Base-by-base conservation (phyloP, 2,888 invertebrate species). In the Siphlonurus alternatus region DNA sequence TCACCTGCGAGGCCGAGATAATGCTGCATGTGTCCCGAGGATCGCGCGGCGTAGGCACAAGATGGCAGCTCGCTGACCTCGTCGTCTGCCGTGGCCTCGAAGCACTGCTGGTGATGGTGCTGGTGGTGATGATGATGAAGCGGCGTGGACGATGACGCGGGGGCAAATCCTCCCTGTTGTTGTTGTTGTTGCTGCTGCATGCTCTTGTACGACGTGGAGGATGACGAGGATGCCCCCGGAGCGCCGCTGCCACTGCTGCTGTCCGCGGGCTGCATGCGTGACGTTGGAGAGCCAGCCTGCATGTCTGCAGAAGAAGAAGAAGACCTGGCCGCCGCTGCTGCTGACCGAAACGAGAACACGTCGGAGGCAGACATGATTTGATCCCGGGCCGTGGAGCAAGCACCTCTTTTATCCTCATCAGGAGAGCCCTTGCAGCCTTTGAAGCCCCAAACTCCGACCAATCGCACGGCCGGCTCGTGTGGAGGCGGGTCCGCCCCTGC, bases 31-130 rank as follows among this genome's bases (percentile, higher is more conserved):
- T 67, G 65, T 10, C 74, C 65, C 74, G 74, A 59, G 60, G 65
- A 23, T 78, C 87, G 69, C 76, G 83, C 69, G 75, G 82, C 90
- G 74, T 89, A 91, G 65, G 89, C 87, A 74, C 91, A 91, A 54
- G 89, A 89, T 0, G 89, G 89, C 69, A 91, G 78, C 70, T 91
- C 90, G 2, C 83, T 77, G 18, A 87, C 81, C 71, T 83, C 76
- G 72, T 85, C 83, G 76, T 82, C 82, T 64, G 79, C 80, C 59
- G 81, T 74, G 20, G 19, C 56, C n/a, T 56, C 56, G n/a, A 20
- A 56, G 19, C 15, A 10, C 5, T 15, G 15, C 38, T 38, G 38
- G 15, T 38, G 38, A 38, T 38, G 38, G 15, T 38, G 38, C 7
- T 38, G 38, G 38, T 38, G 38, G 38, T 38, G 38, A 15, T 38